Conservation (phyloP, 2,888 invertebrate genomes). For the Platycheirus albimanus region DNA sequence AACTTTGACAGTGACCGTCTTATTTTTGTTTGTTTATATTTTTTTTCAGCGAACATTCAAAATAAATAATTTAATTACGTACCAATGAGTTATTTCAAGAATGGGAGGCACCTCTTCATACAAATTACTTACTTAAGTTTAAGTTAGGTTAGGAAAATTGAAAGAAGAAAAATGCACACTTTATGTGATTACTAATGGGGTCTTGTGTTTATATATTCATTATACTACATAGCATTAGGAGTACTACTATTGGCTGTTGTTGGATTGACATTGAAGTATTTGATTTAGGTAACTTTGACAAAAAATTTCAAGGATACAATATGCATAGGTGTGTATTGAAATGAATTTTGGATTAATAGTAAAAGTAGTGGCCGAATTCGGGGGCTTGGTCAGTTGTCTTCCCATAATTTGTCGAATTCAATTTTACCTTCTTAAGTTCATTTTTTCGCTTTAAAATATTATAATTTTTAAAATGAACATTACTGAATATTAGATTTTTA, state of each 20-base stretch:
- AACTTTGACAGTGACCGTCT: conserved; percentile 61
- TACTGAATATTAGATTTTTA: no score
- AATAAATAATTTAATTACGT: conserved; percentile 28
- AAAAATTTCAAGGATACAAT: background rate
- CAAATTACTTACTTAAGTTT: conserved; percentile 59
- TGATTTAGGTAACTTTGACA: background rate
- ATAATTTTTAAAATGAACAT: no score
- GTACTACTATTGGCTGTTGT: background rate
- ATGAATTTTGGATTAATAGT: no score
- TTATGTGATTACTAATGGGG: background rate
- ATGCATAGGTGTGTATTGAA: no score
- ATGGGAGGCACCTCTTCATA: conserved; percentile 45
- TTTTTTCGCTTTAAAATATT: no score
- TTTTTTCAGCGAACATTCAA: conserved; percentile 38
- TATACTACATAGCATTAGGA: background rate
- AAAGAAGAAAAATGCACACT: conserved; percentile 44
- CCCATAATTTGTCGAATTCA: no score
- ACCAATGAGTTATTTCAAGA: conserved; percentile 43
- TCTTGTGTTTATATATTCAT: background rate
- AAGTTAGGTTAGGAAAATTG: conserved; percentile 1
- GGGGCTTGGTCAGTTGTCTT: no score
- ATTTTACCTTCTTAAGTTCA: no score
- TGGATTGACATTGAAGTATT: conserved; percentile 14
- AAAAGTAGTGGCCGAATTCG: no score
- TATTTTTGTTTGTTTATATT: background rate